A percentile compares a stretch with the other conserved stretches of the same genome.
These are phyloP conservation scores for Parasteatoda lunata DNA, from an alignment of 2,888 invertebrate species.

Conservation along the genomic window DNA sequence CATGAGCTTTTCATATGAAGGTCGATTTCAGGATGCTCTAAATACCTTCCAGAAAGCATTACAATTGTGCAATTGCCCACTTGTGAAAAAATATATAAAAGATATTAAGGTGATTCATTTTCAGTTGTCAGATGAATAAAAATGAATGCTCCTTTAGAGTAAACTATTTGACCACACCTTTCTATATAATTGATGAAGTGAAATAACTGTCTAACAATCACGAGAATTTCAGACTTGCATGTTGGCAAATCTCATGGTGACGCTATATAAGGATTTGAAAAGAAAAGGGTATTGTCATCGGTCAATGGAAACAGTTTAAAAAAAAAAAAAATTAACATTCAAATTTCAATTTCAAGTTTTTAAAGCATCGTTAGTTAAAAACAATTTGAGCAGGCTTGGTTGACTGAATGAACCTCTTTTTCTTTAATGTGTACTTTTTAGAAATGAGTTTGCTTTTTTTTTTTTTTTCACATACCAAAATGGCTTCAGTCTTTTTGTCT, in stretches of 20 bases:
- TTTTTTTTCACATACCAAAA: too few relatives aligned
- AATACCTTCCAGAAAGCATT: slow-evolving; percentile 37
- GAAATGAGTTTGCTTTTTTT: too few relatives aligned
- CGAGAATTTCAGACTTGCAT: not conserved
- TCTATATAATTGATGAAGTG: not conserved
- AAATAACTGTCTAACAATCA: not conserved
- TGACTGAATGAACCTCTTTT: too few relatives aligned
- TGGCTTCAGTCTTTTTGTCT: too few relatives aligned
- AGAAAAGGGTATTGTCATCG: too few relatives aligned
- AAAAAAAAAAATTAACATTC: too few relatives aligned
- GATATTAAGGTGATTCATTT: slow-evolving; percentile 32
- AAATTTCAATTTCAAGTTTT: too few relatives aligned
- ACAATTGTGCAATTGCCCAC: slow-evolving; percentile 33
- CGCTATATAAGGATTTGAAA: not conserved
- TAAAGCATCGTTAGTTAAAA: too few relatives aligned
- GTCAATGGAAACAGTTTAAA: not conserved
- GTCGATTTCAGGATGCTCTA: slow-evolving; percentile 42
- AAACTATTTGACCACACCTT: not conserved
- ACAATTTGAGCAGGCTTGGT: too few relatives aligned
- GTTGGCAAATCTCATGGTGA: not conserved
- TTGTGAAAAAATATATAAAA: slow-evolving; percentile 36
- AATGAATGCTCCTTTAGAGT: not conserved
- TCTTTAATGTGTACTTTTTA: too few relatives aligned
- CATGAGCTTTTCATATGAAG: slow-evolving; percentile 40
- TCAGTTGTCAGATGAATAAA: not conserved